Base-by-base conservation (phyloP, 2,113 vertebrate genomes). In the Lophura nycthemera region DNA sequence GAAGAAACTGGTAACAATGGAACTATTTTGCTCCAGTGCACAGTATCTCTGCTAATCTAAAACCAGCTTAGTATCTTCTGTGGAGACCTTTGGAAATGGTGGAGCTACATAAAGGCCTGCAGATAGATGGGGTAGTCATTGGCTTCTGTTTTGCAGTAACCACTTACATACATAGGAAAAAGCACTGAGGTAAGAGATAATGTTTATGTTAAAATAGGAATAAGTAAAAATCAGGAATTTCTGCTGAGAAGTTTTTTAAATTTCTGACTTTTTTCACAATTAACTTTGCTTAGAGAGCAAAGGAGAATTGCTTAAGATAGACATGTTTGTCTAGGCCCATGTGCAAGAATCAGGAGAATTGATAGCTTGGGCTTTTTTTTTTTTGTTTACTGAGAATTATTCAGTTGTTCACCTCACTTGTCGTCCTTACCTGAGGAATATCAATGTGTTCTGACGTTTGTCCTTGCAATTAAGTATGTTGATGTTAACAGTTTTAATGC, bases 371-470 rank as follows among this genome's bases (percentile, higher is more conserved):
- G 21, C 52, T 77, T 32, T 36, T 80, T 36, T 80, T 78, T 85
- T 6, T 36, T 45, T 79, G 88, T 75, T 87, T 83, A 81, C 38
- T 45, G 63, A 50, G 79, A 92, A 84, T 76, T 66, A 29, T 20
- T 79, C 29, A 10, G 94, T 93, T 90, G n/a, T 66, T 83, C 30
- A 2, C 13, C 1, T 94, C 36, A 59, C 52, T 81, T 90, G 54
- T 96, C 11, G 13, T 86, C 61, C 59, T 93, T 84, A 83, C 74
- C 64, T 93, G 47, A 93, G 89, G 66, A 79, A 72, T 83, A 86
- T 81, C 34, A 79, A 45, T 88, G n/a, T 90, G 80, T 84, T 81
- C 85, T 97, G 76, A 95, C 73, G 63, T 71, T 95, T 96, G 47
- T 61, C 88, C 93, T 87, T 83, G 70, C 86, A 95, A 67, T 96